Evolutionary conservation across 1,140 invertebrate genomes (phyloP), one percentile per base, ranked within the genome.

Genomic region (Prorops nasuta): DNA sequence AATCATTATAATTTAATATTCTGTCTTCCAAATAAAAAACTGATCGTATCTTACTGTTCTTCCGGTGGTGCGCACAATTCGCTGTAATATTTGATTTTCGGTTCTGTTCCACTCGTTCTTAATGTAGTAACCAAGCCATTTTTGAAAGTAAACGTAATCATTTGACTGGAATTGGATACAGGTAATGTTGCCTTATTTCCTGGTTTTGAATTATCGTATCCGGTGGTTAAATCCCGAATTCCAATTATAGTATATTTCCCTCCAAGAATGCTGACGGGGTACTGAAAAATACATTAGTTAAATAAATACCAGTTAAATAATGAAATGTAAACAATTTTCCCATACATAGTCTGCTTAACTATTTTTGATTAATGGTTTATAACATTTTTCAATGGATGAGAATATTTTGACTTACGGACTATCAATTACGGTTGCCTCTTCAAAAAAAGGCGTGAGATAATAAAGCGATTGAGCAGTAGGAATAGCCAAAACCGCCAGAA

Each of bases 11-110:
- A 4, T 36, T 31, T 40, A 3, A 43, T 36, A 44, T 24, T 3
- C 42, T 44, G 36, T 31, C 39, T 50, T 1, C 28, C 28, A 32
- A 51, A 38, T 21, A 24, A 35, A 37, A 42, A 44, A 10, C 40
- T 3, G 28, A 49, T 31, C 17, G 22, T 21, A 34, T 45, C 80
- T 81, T 75, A 87, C 86, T 75, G 77, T 56, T 86, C 71, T 32
- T 80, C 78, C 1, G 87, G 85, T 14, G 79, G 67, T 57, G 86
- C 86, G 59, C 88, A 87, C 35, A 96, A 80, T 78, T 99, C 96
- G 1, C 91, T 91, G 75, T 98, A 98, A 74, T 97, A 98, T 79
- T 98, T 98, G 47, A 98, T 84, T 79, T 99, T 99, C 14, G 97
- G 97, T 75, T 99, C 98, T 0, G 98, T 99, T 15, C 98, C 98